Conservation (phyloP, 2,888 invertebrate species). For the Notodonta dromedarius region DNA sequence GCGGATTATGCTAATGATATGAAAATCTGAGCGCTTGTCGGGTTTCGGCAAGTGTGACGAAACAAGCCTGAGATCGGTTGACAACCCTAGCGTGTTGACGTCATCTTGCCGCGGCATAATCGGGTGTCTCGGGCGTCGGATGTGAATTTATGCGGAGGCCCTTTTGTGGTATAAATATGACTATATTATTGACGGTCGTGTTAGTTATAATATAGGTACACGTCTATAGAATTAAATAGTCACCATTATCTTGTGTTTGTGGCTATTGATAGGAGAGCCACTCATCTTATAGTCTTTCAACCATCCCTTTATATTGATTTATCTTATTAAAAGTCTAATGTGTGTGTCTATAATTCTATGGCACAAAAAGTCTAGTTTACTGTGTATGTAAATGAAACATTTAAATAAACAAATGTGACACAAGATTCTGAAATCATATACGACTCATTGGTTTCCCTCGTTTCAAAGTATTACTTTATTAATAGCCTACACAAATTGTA, state of each 20-base stretch:
- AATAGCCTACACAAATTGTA: slow-evolving; percentile 15
- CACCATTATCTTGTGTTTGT: not conserved
- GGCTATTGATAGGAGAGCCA: no score
- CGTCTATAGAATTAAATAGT: not conserved
- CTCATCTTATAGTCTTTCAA: no score
- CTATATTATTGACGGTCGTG: not conserved
- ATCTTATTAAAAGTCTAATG: no score
- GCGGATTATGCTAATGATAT: slow-evolving; percentile 72
- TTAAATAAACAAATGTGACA: no score
- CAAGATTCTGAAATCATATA: not conserved
- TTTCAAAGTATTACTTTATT: slow-evolving; percentile 23
- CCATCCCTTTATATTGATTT: no score
- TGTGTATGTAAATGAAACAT: no score
- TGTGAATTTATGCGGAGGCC: slow-evolving; percentile 13
- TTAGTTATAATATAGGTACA: not conserved
- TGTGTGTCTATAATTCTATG: no score
- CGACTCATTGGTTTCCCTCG: not conserved
- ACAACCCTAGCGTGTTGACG: slow-evolving; percentile 45
- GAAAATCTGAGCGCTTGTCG: slow-evolving; percentile 58
- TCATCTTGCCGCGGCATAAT: slow-evolving; percentile 53
- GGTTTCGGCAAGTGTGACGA: slow-evolving; percentile 47
- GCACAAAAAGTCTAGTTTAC: no score
- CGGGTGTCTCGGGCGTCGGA: slow-evolving; percentile 30
- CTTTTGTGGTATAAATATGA: not conserved
- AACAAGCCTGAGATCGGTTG: slow-evolving; percentile 40